Evolutionary conservation across 2,888 invertebrate genomes (phyloP).

Genomic region (Embidobia sp.): DNA sequence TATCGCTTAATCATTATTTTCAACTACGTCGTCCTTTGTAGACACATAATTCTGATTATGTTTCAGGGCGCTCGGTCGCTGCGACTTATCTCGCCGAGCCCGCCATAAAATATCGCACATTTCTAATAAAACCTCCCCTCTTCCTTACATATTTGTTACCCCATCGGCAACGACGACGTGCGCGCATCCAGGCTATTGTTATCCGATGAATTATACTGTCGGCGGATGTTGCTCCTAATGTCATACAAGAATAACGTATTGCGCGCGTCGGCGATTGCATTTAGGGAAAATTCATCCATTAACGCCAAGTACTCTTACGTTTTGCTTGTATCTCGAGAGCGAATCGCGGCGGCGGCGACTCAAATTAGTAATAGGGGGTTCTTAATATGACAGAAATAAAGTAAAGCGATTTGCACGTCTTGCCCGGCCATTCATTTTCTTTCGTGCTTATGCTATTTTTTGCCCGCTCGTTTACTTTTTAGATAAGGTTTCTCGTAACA

Average conservation of each 20-base stretch:
- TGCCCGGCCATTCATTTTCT: too few relatives aligned
- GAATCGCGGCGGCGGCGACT: too few relatives aligned
- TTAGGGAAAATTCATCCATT: conserved; percentile 43
- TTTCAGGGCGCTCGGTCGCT: neutral
- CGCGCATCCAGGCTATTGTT: conserved; percentile 40
- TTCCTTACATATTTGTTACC: conserved; percentile 43
- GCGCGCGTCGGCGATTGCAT: conserved; percentile 39
- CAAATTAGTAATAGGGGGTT: too few relatives aligned
- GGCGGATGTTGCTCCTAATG: conserved; percentile 52
- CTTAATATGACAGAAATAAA: too few relatives aligned
- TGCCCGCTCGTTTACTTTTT: too few relatives aligned
- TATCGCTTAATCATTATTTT: neutral
- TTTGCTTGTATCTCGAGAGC: neutral
- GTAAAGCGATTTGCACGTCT: too few relatives aligned
- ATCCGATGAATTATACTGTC: conserved; percentile 56
- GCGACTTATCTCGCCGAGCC: conserved; percentile 25
- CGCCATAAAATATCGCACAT: conserved; percentile 47
- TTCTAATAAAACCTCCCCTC: conserved; percentile 47
- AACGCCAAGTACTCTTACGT: neutral
- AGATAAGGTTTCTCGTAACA: too few relatives aligned
- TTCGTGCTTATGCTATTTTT: too few relatives aligned
- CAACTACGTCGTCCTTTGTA: too few relatives aligned
- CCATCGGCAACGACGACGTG: conserved; percentile 28
- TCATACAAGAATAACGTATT: conserved; percentile 49
- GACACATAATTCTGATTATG: too few relatives aligned